These are phyloP conservation scores for Oreamnos americanus DNA, from an alignment of 2,113 vertebrate genomes.

Conservation along the genomic window DNA sequence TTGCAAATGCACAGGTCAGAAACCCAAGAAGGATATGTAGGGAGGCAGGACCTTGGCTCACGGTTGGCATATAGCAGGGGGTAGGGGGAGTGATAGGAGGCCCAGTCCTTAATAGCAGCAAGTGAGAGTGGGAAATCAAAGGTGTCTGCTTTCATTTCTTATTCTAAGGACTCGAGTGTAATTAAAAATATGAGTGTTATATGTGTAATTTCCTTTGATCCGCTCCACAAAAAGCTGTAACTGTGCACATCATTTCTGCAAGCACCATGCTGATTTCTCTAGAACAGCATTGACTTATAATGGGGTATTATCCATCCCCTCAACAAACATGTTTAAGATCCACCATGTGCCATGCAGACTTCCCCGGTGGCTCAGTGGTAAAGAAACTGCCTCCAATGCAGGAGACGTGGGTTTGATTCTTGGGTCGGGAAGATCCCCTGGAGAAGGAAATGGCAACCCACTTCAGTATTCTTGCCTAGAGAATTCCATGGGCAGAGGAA, in stretches of 20 bases:
- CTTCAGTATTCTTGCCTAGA: neutral
- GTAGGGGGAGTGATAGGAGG: neutral
- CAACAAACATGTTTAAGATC: neutral
- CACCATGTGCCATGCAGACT: fast-evolving
- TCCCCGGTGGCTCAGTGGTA: neutral
- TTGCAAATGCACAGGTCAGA: slow-evolving; percentile 26
- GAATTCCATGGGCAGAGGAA: neutral
- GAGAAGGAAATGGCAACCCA: neutral
- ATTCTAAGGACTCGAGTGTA: neutral
- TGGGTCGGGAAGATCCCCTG: neutral
- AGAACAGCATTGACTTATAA: neutral
- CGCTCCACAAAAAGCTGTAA: neutral
- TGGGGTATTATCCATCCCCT: neutral
- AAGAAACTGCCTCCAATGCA: neutral
- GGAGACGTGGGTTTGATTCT: neutral
- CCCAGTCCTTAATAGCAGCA: neutral
- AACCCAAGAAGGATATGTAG: neutral
- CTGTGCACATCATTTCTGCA: neutral
- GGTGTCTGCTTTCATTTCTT: neutral
- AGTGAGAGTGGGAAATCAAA: neutral
- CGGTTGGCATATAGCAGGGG: fast-evolving
- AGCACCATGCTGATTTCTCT: no score
- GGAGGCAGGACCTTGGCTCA: neutral
- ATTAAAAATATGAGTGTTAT: neutral
- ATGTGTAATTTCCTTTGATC: neutral